phyloP scores from a whole-genome alignment of 1,140 invertebrate genomes.

The Drosophila quadrilineata region DNA sequence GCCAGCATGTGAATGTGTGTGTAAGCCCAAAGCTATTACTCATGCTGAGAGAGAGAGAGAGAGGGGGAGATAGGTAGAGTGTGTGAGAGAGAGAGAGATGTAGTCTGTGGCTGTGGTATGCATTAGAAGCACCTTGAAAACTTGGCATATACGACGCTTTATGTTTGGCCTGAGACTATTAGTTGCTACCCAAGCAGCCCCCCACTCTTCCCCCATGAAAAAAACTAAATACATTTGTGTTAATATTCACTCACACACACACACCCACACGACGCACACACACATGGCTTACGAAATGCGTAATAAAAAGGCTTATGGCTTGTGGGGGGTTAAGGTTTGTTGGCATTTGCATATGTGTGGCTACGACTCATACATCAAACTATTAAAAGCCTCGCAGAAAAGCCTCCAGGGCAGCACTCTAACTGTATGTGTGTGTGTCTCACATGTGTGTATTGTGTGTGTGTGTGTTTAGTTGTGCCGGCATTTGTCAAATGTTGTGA shows the following conservation, averaged over 20 bases:
- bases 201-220: slow-evolving; percentile 50
- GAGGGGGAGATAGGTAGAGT: not conserved
- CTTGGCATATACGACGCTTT: not conserved
- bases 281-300: slow-evolving; percentile 13
- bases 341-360: slow-evolving; percentile 76
- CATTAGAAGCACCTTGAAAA: slow-evolving; percentile 57
- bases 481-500: slow-evolving; percentile 74
- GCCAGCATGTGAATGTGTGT: too few species aligned
- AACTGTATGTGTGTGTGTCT: not conserved
- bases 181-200: slow-evolving; percentile 43
- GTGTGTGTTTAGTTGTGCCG: slow-evolving; percentile 27
- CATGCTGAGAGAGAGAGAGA: slow-evolving; percentile 8
- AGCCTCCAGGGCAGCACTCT: slow-evolving; percentile 54
- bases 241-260: slow-evolving; percentile 52
- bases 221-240: slow-evolving; percentile 77
- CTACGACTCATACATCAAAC: slow-evolving; percentile 74
- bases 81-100: not conserved
- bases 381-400: slow-evolving; percentile 70
- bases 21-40: slow-evolving; percentile 38
- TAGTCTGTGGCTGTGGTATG: not conserved
- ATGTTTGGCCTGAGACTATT: slow-evolving; percentile 24
- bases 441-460: not conserved
- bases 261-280: slow-evolving; percentile 1
- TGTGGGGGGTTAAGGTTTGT: too few species aligned
- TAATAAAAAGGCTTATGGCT: slow-evolving; percentile 53